Percentiles rank a stretch among this genome's conserved stretches.
phyloP scores from a whole-genome alignment of 2,113 vertebrate species.

The Gracilinanus agilis region DNA sequence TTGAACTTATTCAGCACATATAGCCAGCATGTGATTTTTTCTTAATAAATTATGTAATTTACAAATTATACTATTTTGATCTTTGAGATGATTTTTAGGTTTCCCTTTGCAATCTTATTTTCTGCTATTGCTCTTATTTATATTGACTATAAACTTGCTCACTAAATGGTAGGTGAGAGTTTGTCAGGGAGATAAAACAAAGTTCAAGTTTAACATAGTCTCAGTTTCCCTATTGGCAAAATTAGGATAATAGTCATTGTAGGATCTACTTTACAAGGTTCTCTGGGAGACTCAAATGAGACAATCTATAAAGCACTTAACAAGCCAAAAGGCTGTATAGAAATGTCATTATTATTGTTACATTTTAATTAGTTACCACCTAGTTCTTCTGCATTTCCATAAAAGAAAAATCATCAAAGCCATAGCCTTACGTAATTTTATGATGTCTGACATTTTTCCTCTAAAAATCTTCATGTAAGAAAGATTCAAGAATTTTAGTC shows the following conservation, averaged over 20 bases:
- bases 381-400: not conserved
- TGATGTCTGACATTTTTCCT: not conserved
- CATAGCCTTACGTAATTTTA: not conserved
- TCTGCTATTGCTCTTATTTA: not conserved
- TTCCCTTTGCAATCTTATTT: not conserved
- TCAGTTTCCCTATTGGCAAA: not conserved
- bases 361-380: not conserved
- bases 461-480: not conserved
- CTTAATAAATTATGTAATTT: not conserved
- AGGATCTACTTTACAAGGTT: not conserved
- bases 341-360: not conserved
- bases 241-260: not conserved
- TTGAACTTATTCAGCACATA: not conserved
- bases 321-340: not conserved
- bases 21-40: not conserved
- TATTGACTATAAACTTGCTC: not conserved
- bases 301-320: not conserved
- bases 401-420: not conserved
- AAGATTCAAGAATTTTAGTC: not conserved
- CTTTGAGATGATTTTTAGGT: not conserved
- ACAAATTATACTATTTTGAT: not conserved
- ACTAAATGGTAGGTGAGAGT: not conserved
- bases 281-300: not conserved
- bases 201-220: not conserved
- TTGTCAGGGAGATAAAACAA: not conserved